A percentile compares a stretch with the other conserved stretches of the same genome.
These are phyloP conservation scores for Thamnophis elegans DNA, from an alignment of 2,797 vertebrate species.

Conservation along the genomic window DNA sequence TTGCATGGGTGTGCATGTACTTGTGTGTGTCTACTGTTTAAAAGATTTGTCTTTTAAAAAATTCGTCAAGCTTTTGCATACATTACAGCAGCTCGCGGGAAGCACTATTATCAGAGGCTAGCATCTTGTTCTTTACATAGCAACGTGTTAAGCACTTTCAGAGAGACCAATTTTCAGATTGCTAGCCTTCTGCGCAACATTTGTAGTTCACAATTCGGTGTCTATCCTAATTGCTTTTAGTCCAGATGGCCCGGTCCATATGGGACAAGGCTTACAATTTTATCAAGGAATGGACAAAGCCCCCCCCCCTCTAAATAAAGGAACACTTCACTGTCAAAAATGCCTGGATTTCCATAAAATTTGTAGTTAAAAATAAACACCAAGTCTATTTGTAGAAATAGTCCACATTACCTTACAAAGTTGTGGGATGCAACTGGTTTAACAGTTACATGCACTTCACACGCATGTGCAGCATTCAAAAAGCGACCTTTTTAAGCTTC, in stretches of 20 bases:
- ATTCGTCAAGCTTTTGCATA: not conserved
- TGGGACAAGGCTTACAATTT: not conserved
- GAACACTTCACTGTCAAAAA: not conserved
- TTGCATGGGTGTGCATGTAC: not conserved
- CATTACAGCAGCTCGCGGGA: not conserved
- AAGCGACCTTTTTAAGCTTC: no score
- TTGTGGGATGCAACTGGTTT: no score
- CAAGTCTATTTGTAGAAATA: not conserved
- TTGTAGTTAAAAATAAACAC: not conserved
- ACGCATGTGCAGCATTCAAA: no score
- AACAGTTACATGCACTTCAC: no score
- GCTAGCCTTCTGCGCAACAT: not conserved
- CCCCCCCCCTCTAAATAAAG: not conserved
- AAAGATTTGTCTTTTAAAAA: not conserved
- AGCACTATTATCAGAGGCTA: not conserved
- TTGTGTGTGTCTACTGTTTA: not conserved
- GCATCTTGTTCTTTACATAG: not conserved
- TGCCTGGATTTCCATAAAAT: not conserved
- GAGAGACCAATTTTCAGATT: not conserved
- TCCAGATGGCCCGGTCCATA: not conserved
- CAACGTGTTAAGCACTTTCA: not conserved
- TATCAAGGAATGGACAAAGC: not conserved
- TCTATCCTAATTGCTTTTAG: not conserved
- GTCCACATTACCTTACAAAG: no score
- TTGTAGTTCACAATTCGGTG: not conserved